phyloP scores from a whole-genome alignment of 1,140 invertebrate genomes.

The Epicauta chinensis region DNA sequence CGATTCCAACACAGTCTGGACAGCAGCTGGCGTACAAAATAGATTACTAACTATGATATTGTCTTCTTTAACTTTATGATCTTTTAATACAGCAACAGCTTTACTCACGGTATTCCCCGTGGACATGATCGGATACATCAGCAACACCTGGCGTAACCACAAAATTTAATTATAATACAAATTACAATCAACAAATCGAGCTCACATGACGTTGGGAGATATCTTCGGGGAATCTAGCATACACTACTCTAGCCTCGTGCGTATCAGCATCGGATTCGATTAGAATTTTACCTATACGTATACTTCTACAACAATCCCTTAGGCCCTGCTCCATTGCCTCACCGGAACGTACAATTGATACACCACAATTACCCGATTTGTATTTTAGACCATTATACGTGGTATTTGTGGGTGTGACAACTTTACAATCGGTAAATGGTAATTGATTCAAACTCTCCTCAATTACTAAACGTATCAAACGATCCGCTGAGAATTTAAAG shows the following conservation, averaged over 20 bases:
- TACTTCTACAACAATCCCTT: constrained; percentile 94
- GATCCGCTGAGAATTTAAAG: constrained; percentile 98
- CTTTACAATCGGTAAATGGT: constrained; percentile 81
- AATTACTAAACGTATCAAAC: constrained; percentile 90
- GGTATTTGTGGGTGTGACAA: constrained; percentile 89
- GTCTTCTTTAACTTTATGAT: constrained; percentile 87
- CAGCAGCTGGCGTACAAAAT: constrained; percentile 91
- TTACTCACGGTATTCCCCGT: constrained; percentile 94
- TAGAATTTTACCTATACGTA: constrained; percentile 95
- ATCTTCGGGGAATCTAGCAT: constrained; percentile 96
- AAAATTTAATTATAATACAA: constrained; percentile 4
- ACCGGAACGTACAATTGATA: constrained; percentile 91
- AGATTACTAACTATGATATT: constrained; percentile 94
- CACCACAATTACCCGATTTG: constrained; percentile 95
- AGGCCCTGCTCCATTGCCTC: constrained; percentile 99
- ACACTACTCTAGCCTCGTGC: constrained; percentile 93
- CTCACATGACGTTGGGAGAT: constrained; percentile 71
- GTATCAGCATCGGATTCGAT: constrained; percentile 96
- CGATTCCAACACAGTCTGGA: constrained; percentile 73
- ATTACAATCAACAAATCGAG: not conserved
- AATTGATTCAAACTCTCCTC: constrained; percentile 98
- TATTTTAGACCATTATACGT: constrained; percentile 89
- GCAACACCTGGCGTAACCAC: too few species aligned
- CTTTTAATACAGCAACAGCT: constrained; percentile 88
- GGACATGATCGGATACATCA: constrained; percentile 98